Base-by-base conservation (phyloP, 1,140 invertebrate genomes). In the Nomia melanderi region DNA sequence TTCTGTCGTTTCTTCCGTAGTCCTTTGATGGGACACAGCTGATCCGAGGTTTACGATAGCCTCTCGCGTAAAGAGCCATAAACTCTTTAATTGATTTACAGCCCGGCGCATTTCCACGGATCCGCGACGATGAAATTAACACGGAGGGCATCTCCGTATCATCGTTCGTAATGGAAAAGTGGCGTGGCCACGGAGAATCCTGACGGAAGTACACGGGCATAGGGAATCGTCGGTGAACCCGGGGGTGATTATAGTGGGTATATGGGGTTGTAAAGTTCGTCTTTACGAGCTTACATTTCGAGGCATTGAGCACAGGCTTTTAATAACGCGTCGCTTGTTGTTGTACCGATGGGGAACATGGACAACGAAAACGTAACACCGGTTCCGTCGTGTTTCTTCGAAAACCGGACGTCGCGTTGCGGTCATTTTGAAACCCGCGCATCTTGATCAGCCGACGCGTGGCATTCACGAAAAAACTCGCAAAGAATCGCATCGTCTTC, bases 261-360 rank as follows among this genome's bases (percentile, higher is more conserved):
- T 82, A 84, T 79, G 63, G 81, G 78, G 78, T 67, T 88, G 72
- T 88, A 88, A 88, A 88, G 63, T 75, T 64, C 53, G 31, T 17
- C 73, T 88, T 88, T 88, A 88, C 75, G 87, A 88, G 77, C 73
- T 82, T 87, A 69, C 81, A 88, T 86, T 86, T 84, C 72, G 60
- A 85, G 65, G 41, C 69, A 86, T 88, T 75, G 76, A 83, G 69
- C 74, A 67, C n/a, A 25, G 36, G 39, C 83, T 88, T 88, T 85
- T 87, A 88, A 88, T 88, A 84, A 86, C 79, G 53, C 70, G 80
- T 81, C 71, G 63, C 47, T 79, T 62, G 76, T 79, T 74, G 69
- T 87, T 86, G 76, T 71, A 74, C 29, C 41, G 29, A 17, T 29
- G 20, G 41, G 62, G 20, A 36, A 67, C 54, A 50, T 59, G 5